phyloP scores from a whole-genome alignment of 2,888 invertebrate genomes.

The Drosophila mercatorum region DNA sequence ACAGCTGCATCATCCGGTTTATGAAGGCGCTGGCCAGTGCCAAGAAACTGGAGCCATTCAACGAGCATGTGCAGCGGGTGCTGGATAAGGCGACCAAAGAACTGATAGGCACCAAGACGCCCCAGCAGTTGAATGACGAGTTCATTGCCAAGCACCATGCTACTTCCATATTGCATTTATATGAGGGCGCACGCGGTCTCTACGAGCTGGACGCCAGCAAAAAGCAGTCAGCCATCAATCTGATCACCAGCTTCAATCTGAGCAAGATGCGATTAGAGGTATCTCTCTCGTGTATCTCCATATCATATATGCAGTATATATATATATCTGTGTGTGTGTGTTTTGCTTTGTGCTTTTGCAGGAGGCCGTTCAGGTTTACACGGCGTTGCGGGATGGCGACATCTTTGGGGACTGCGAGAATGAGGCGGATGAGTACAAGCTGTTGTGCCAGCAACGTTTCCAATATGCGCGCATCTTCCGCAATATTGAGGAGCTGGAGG shows the following conservation, averaged over 20 bases:
- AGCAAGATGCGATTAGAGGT: constrained; percentile 83
- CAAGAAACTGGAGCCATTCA: constrained; percentile 62
- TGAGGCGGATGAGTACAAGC: constrained; percentile 89
- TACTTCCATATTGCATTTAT: constrained; percentile 89
- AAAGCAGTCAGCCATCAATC: constrained; percentile 88
- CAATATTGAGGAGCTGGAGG: constrained; percentile 78
- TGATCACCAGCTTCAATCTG: constrained; percentile 87
- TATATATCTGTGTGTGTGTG: neutral
- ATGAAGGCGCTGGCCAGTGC: constrained; percentile 79
- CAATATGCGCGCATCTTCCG: constrained; percentile 92
- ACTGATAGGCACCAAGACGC: constrained; percentile 86
- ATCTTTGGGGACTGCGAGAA: constrained; percentile 91
- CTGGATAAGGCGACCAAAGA: constrained; percentile 83
- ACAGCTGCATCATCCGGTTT: constrained; percentile 92
- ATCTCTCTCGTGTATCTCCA: neutral
- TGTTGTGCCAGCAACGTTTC: constrained; percentile 90
- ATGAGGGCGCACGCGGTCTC: constrained; percentile 93
- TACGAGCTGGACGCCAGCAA: constrained; percentile 89
- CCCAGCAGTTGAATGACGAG: constrained; percentile 88
- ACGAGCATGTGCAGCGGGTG: constrained; percentile 81
- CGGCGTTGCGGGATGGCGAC: constrained; percentile 89
- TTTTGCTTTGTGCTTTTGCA: constrained; percentile 82
- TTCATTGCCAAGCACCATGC: constrained; percentile 87
- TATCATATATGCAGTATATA: neutral
- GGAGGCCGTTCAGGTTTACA: constrained; percentile 92